Evolutionary conservation across 2,888 invertebrate species (phyloP), one percentile per base, ranked within the genome.

Genomic region (Cheilosia scutellata): DNA sequence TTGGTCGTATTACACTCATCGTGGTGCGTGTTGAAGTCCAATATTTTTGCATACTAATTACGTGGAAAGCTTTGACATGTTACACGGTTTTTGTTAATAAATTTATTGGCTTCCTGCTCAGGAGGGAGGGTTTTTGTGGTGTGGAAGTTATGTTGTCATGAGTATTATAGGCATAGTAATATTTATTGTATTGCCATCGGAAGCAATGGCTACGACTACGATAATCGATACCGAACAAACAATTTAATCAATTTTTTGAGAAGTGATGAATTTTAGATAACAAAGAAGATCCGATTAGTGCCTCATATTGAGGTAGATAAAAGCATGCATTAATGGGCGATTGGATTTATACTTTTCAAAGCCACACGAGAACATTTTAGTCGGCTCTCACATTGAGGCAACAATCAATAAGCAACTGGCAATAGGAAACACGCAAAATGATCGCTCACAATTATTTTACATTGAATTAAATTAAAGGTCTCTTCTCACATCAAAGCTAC

Each of bases 11-110:
- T 42, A 16, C 51, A 53, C 16, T 79, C 37, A 40, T 72, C 29
- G 31, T 66, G 47, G 78, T 79, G 83, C 83, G 74, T 83, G 83
- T 58, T 37, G 42, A 33, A 63, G 74, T 74, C 60, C 74, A 74
- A 68, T 83, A 72, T 63, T 79, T 83, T 83, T 78, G 63, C 68
- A 83, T 83, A 63, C 42, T 83, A 83, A 83, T 78, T 55, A 74
- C 55, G 57, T 11, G 49, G 44, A 63, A 68, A 68, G 62, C 83
- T 72, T 37, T 74, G 78, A 79, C 83, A 63, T 57, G 44, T 78
- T 55, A 78, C 78, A 78, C 66, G 74, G 74, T 57, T 57, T 66
- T 47, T 68, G 66, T 70, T 76, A 47, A 9, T 33, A 76, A 76
- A 82, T 82, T 70, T 70, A 70, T 82, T 53, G 40, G 47, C 25